phyloP scores from a whole-genome alignment of 2,797 vertebrate species.

The Hybognathus amarus region DNA sequence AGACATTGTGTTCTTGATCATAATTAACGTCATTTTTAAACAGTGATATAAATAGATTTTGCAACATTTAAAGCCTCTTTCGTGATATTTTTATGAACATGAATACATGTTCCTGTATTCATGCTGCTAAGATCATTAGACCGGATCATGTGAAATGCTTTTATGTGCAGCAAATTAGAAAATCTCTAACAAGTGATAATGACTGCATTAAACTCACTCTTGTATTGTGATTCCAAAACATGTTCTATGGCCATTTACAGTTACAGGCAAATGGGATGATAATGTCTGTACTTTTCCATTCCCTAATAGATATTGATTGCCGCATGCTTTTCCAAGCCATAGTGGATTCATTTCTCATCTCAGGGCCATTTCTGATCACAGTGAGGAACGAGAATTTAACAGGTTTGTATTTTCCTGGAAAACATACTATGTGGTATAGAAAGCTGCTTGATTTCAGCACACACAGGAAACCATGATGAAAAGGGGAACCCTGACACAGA shows the following conservation, averaged over 20 bases:
- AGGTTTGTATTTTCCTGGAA: conserved; percentile 40
- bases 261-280: conserved; percentile 43
- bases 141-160: neutral
- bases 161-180: conserved; percentile 31
- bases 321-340: conserved; percentile 31
- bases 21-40: conserved; percentile 24
- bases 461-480: conserved; percentile 29
- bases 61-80: conserved; percentile 4
- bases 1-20: conserved; percentile 1
- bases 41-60: conserved; percentile 3
- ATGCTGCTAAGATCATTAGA: conserved; percentile 13
- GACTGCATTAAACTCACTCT: neutral
- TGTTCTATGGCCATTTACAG: neutral
- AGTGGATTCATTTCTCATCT: conserved; percentile 46
- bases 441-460: neutral
- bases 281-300: conserved; percentile 27
- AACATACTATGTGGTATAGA: conserved; percentile 21
- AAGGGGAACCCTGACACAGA: conserved; percentile 13
- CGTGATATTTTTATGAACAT: neutral
- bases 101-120: neutral
- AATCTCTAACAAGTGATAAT: conserved; percentile 30
- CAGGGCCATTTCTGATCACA: conserved; percentile 42
- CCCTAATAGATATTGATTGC: conserved; percentile 49
- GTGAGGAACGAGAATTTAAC: conserved; percentile 40
- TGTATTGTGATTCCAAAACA: conserved; percentile 2